These are phyloP conservation scores for Accipiter cooperii DNA, from an alignment of 2,113 vertebrate genomes.

Conservation along the genomic window DNA sequence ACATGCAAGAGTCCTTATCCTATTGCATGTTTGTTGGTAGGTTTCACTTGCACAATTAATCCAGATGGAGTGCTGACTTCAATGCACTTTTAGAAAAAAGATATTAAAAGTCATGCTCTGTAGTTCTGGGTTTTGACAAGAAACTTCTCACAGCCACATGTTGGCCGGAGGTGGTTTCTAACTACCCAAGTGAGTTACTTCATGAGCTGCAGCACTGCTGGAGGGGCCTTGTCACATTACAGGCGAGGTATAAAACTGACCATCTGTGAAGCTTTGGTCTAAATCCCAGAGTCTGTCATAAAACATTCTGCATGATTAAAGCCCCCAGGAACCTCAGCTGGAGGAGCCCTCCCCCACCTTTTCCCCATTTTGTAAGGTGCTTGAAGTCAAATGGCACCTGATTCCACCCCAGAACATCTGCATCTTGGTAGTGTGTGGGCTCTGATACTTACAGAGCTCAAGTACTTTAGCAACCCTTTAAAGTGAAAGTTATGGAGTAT, in stretches of 20 bases:
- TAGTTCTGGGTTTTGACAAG: background rate
- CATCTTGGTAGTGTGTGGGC: rapidly evolving
- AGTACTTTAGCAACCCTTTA: background rate
- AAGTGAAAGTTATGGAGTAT: background rate
- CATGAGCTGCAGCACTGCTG: background rate
- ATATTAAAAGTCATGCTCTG: background rate
- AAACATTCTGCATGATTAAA: background rate
- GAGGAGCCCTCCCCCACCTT: background rate
- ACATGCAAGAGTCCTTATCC: background rate
- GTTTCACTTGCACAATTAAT: background rate
- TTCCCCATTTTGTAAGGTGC: background rate
- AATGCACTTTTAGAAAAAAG: background rate
- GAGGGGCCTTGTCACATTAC: background rate
- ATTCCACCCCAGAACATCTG: background rate
- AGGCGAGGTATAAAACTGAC: background rate
- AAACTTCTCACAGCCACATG: background rate
- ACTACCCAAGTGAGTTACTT: background rate
- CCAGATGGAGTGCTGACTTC: background rate
- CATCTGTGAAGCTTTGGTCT: background rate
- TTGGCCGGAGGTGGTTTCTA: background rate
- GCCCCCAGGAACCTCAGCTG: background rate
- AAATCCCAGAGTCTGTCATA: background rate
- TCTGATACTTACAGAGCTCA: background rate
- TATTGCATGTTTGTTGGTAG: background rate
- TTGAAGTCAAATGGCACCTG: background rate